These are phyloP conservation scores for Trichacis sp. DNA, from an alignment of 2,888 invertebrate species.

Conservation along the genomic window DNA sequence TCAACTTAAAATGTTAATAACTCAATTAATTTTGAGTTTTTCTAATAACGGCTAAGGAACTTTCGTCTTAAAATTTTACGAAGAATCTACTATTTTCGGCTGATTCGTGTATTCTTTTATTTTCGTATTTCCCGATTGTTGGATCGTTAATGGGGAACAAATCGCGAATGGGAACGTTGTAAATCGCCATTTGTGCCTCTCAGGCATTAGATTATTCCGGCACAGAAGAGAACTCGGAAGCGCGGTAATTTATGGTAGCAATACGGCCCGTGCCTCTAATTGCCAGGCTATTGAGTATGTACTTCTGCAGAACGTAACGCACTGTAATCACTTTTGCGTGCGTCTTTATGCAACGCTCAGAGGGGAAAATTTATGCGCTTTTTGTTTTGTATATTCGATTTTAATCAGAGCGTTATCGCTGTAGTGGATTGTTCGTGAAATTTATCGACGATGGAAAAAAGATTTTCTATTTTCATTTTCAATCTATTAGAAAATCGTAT, in stretches of 20 bases:
- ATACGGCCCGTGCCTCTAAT: slow-evolving; percentile 4
- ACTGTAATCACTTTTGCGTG: neutral
- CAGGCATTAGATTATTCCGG: slow-evolving; percentile 5
- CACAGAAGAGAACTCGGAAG: slow-evolving; percentile 2
- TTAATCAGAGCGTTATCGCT: neutral
- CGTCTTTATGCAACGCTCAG: neutral
- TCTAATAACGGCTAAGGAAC: no score
- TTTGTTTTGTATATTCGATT: neutral
- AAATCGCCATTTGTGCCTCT: slow-evolving; percentile 2
- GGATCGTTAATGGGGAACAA: neutral
- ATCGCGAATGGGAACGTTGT: slow-evolving; percentile 2
- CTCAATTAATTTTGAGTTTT: no score
- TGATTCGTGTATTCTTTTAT: no score
- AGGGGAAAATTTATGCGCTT: neutral
- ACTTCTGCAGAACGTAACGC: neutral
- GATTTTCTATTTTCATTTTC: no score
- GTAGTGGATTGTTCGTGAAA: no score
- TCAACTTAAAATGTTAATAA: no score
- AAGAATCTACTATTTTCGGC: no score
- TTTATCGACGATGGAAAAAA: no score
- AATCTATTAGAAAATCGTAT: no score
- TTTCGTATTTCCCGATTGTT: neutral
- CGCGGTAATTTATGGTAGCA: slow-evolving; percentile 9
- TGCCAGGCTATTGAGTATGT: neutral
- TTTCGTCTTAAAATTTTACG: no score